These are phyloP conservation scores for Glyphotaelius pellucidus DNA, from an alignment of 2,888 invertebrate genomes.

Conservation along the genomic window DNA sequence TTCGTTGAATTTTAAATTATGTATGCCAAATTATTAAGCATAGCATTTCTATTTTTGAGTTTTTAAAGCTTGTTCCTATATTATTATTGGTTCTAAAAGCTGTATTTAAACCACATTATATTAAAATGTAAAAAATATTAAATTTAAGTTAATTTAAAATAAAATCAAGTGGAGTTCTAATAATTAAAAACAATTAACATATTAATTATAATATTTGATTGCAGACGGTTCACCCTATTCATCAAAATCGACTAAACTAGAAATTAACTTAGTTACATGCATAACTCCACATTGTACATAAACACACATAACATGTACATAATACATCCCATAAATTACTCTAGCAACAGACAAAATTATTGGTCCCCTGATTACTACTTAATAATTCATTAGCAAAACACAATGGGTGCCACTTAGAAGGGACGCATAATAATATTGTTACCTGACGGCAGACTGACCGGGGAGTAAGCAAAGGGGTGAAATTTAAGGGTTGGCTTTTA, in stretches of 20 bases:
- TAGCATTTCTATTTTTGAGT: no score
- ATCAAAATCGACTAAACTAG: background rate
- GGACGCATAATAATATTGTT: background rate
- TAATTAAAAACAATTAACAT: no score
- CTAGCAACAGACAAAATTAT: background rate
- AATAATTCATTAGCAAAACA: conserved; percentile 27
- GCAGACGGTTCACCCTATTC: background rate
- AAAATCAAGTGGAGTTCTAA: no score
- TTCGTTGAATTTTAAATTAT: no score
- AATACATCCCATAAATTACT: background rate
- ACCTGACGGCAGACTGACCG: conserved; percentile 1
- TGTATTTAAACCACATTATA: no score
- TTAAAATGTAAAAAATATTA: no score
- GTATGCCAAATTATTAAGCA: no score
- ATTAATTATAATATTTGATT: background rate
- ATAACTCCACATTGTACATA: background rate
- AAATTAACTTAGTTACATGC: background rate
- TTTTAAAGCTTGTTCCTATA: no score
- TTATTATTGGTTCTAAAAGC: no score
- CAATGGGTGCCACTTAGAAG: conserved; percentile 41
- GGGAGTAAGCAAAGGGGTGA: background rate
- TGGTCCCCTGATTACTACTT: conserved; percentile 15
- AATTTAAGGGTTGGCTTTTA: background rate
- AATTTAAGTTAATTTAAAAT: no score
- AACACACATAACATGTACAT: background rate